Base-by-base conservation (phyloP, 35 echinoderm and acorn worm species). In the Apostichopus japonicus region DNA sequence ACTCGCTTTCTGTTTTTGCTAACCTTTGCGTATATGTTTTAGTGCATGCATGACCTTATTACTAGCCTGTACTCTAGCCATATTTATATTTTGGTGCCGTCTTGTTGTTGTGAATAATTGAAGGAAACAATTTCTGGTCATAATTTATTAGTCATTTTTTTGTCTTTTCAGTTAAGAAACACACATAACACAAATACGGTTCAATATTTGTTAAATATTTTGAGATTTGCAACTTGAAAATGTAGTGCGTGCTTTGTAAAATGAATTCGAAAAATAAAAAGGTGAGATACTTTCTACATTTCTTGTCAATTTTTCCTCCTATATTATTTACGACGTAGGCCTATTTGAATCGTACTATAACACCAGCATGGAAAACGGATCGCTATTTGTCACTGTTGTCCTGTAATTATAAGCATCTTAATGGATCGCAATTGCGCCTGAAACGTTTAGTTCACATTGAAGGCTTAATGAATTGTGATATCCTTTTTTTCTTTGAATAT, bases 171-270 rank as follows among this genome's bases (percentile, higher is more conserved):
- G 33, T 16, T 73, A 75, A 75, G 21, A 7, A 75, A 75, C 17
- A 75, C n/a, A 75, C 17, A 23, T 75, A 75, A 75, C 71, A 0
- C 16, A 75, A 75, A 75, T 44, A 19, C 52, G 53, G 51, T 56
- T 55, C 17, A 83, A 19, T 83, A 79, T 86, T 86, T 86, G 82
- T 86, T 86, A 86, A 23, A 86, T 63, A 65, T 67, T 67, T 88
- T 82, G 86, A 88, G 86, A 88, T 88, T 88, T 88, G 65, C 86
- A 67, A 88, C 24, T 88, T 88, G 86, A 88, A 63, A 88, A 88
- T 88, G 86, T 88, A 88, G 86, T 88, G 86, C 86, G 86, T 63
- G 86, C 86, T 88, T 88, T 88, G 27, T 88, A 88, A 88, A 88
- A 88, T 88, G 86, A 88, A 88, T 88, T 88, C n/a, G 58, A 88